Conservation (phyloP, 2,113 vertebrate genomes). For the Aviceda subcristata region DNA sequence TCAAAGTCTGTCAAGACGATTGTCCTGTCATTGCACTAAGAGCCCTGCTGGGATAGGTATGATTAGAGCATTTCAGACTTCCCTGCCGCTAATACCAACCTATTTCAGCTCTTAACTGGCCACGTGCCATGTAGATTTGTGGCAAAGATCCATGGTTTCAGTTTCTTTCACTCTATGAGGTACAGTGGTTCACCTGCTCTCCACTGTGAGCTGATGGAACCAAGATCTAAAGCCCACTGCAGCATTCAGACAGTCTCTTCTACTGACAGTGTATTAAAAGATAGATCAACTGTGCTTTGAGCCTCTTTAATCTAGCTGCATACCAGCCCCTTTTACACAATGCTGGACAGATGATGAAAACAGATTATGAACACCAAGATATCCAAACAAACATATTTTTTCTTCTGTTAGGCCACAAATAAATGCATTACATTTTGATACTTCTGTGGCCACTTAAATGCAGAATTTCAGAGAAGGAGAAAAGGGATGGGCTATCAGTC, state of each 20-base stretch:
- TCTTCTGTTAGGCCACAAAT: not conserved
- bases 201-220: not conserved
- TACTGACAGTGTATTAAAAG: constrained; percentile 6
- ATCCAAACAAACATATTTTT: not conserved
- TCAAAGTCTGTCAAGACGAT: constrained; percentile 59
- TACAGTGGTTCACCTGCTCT: constrained; percentile 5
- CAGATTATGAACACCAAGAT: not conserved
- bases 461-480: not conserved
- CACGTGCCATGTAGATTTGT: constrained; percentile 9
- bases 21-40: constrained; percentile 31
- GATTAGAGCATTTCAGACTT: constrained; percentile 38
- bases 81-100: constrained; percentile 21
- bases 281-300: not conserved
- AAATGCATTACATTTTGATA: not conserved
- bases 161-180: constrained; percentile 11
- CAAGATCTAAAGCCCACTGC: constrained; percentile 29
- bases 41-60: constrained; percentile 41
- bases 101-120: constrained; percentile 31
- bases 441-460: not conserved
- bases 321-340: constrained; percentile 2
- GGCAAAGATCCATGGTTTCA: constrained; percentile 50
- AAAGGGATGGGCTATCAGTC: not conserved
- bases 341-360: constrained; percentile 11
- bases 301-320: constrained; percentile 18
- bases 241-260: not conserved